These are phyloP conservation scores for Agelastica alni DNA, from an alignment of 2,888 invertebrate species.

Conservation along the genomic window DNA sequence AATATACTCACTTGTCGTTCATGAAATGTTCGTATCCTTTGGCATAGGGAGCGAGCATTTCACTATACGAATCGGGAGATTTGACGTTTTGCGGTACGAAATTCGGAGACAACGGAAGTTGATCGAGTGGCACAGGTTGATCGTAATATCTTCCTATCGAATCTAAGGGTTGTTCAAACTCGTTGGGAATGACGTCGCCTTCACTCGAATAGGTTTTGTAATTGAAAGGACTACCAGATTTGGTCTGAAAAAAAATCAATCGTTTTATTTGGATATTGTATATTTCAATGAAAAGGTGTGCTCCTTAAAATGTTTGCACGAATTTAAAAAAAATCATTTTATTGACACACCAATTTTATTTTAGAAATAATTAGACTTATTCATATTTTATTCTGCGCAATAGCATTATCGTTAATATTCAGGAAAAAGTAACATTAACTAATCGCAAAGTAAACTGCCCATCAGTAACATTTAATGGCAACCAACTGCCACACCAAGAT, in stretches of 20 bases:
- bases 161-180: slow-evolving; percentile 16
- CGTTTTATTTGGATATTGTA: background rate
- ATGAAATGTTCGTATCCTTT: slow-evolving; percentile 23
- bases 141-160: slow-evolving; percentile 21
- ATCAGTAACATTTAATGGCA: too few species aligned
- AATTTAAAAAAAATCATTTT: too few species aligned
- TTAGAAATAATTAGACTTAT: too few species aligned
- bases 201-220: slow-evolving; percentile 13
- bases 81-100: slow-evolving; percentile 14
- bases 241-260: slow-evolving; percentile 5
- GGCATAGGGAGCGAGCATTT: slow-evolving; percentile 18
- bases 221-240: slow-evolving; percentile 16
- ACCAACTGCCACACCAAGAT: too few species aligned
- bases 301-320: too few species aligned
- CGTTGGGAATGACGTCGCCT: slow-evolving; percentile 4
- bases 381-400: too few species aligned
- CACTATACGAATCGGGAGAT: slow-evolving; percentile 11
- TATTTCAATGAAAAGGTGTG: too few species aligned
- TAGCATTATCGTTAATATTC: too few species aligned
- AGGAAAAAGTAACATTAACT: too few species aligned
- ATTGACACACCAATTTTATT: too few species aligned
- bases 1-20: slow-evolving; percentile 9
- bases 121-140: slow-evolving; percentile 18
- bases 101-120: slow-evolving; percentile 20
- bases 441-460: too few species aligned